Base-by-base conservation (phyloP, 1,140 invertebrate species). In the Tetragnatha versicolor region DNA sequence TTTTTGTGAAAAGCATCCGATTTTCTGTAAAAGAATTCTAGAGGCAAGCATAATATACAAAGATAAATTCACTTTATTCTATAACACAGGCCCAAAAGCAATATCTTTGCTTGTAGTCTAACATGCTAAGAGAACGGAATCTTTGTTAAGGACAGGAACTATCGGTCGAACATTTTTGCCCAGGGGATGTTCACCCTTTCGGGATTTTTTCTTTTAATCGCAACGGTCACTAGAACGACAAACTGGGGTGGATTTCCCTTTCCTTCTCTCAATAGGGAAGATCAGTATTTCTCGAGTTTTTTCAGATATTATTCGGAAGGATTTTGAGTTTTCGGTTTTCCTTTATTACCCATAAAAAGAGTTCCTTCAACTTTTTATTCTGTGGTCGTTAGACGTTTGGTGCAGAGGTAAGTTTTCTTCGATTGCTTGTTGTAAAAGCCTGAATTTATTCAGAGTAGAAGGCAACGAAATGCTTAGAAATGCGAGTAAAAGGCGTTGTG, bases 191-290 rank as follows among this genome's bases (percentile, higher is more conserved):
- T 51, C n/a, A 17, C 60, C 37, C 35, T 39, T 42, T 42, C 39
- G 7, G 20, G 12, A 20, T 58, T 29, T 29, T 58, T 58, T 51
- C 20, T 45, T 58, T 42, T 72, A 72, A 72, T 72, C 68, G 68
- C 33, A 72, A 58, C 51, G 68, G 68, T 72, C 68, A 72, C 51
- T 70, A 53, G 66, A 55, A 70, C 66, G 47, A 70, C 66, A 70
- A 70, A 70, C 49, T 53, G 17, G 33, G 68, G 33, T 58, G 51
- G 68, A 10, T 69, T 69, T 53, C 7, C 29, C 25, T 68, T 69
- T 49, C 27, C 35, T 69, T 51, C 17, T 35, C 12, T 39, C 51
- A 72, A 72, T 58, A 17, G 68, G 17, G 22, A 55, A 51, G 22
- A 25, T 10, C 68, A 42, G 68, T 33, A 72, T 72, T 29, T 72